phyloP scores from a whole-genome alignment of 2,113 vertebrate genomes.

The Eublepharis macularius region DNA sequence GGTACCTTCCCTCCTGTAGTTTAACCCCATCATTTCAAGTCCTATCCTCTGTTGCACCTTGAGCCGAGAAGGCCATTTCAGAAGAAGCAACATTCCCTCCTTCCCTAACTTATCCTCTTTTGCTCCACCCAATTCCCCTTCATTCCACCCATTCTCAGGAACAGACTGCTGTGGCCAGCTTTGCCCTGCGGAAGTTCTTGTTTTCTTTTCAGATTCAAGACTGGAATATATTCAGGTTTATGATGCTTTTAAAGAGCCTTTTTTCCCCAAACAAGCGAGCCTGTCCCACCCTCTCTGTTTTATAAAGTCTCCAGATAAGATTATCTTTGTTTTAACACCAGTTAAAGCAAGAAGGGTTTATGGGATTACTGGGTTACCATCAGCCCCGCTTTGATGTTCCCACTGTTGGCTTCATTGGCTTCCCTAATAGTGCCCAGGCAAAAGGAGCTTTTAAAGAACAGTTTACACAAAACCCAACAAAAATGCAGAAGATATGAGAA shows the following conservation, averaged over 20 bases:
- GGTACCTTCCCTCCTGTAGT: too few relatives aligned
- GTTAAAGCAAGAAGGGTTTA: slow-evolving; percentile 65
- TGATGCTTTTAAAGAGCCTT: slow-evolving; percentile 44
- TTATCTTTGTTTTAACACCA: slow-evolving; percentile 71
- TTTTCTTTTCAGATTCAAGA: not conserved
- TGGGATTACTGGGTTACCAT: slow-evolving; percentile 56
- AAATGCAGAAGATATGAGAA: slow-evolving; percentile 33
- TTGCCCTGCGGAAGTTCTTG: slow-evolving; percentile 12
- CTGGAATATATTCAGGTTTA: slow-evolving; percentile 64
- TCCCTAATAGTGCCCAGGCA: not conserved
- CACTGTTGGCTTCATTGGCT: not conserved
- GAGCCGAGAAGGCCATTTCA: not conserved
- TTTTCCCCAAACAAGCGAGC: slow-evolving; percentile 46
- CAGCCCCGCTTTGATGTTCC: slow-evolving; percentile 58
- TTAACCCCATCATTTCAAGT: too few relatives aligned
- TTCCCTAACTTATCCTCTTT: not conserved
- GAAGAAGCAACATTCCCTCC: not conserved
- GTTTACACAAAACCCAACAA: slow-evolving; percentile 57
- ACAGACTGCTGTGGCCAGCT: not conserved
- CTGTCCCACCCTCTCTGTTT: slow-evolving; percentile 36
- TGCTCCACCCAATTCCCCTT: too few relatives aligned
- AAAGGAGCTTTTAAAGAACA: slow-evolving; percentile 37
- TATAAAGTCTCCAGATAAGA: slow-evolving; percentile 61
- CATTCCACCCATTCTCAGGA: too few relatives aligned
- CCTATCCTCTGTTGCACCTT: not conserved